Evolutionary conservation across 2,888 invertebrate genomes (phyloP).

Genomic region (Hirtodrosophila confusa): DNA sequence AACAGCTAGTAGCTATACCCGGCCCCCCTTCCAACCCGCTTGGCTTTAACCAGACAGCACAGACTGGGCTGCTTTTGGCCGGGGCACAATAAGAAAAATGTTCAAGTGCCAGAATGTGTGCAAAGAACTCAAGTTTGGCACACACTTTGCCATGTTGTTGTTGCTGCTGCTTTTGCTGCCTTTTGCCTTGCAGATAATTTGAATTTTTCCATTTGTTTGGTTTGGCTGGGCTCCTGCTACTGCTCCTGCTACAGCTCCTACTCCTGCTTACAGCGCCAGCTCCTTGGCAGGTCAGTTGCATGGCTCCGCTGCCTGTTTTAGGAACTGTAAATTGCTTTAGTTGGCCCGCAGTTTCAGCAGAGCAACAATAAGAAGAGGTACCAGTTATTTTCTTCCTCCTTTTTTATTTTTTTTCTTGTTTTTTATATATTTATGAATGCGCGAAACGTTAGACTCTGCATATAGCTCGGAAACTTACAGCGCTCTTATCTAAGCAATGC

Average conservation of each 20-base stretch:
- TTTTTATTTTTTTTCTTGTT: neutral
- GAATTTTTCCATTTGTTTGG: constrained; percentile 77
- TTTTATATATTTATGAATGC: constrained; percentile 50
- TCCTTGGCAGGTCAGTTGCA: constrained; percentile 71
- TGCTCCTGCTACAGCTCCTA: constrained; percentile 12
- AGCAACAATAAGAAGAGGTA: constrained; percentile 41
- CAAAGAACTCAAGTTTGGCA: constrained; percentile 77
- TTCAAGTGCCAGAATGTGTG: constrained; percentile 78
- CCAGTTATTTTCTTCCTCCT: too few relatives aligned
- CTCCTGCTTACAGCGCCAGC: too few relatives aligned
- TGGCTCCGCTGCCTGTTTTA: constrained; percentile 64
- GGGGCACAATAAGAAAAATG: constrained; percentile 73
- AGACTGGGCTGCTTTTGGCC: constrained; percentile 23
- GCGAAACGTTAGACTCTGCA: constrained; percentile 42
- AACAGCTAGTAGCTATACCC: constrained; percentile 25
- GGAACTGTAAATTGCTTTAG: constrained; percentile 78
- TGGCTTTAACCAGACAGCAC: neutral
- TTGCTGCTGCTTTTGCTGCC: constrained; percentile 16
- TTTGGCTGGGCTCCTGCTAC: constrained; percentile 45
- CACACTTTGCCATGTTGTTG: constrained; percentile 53
- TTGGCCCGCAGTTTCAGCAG: constrained; percentile 66
- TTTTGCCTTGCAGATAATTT: constrained; percentile 70
- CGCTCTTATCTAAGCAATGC: constrained; percentile 50
- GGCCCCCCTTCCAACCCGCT: neutral
- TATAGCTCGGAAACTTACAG: constrained; percentile 33